phyloP scores from a whole-genome alignment of 2,797 vertebrate species.

The Luscinia luscinia region DNA sequence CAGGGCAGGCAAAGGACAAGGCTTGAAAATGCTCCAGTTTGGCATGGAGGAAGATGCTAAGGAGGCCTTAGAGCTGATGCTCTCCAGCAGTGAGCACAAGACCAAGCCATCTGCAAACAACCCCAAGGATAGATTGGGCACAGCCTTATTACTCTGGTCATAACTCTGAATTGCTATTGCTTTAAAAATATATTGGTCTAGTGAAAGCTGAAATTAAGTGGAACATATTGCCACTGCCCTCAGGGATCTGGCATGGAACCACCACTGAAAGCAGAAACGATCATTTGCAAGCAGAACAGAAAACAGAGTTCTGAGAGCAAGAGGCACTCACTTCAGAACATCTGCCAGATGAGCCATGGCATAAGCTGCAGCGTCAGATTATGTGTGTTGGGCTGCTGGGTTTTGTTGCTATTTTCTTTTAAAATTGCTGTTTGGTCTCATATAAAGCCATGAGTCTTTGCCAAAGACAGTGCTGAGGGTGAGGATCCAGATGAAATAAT shows the following conservation, averaged over 20 bases:
- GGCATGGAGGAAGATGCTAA: background rate
- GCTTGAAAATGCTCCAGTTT: background rate
- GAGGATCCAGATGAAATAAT: background rate
- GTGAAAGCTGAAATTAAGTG: conserved; percentile 16
- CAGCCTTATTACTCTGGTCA: background rate
- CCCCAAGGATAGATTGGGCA: background rate
- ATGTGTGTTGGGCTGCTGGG: background rate
- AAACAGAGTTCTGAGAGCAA: background rate
- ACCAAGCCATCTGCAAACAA: background rate
- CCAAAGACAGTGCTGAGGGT: background rate
- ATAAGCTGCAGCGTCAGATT: background rate
- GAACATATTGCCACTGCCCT: background rate
- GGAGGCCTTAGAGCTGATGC: accelerated
- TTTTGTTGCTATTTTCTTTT: conserved; percentile 20
- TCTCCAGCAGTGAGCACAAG: background rate
- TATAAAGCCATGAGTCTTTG: background rate
- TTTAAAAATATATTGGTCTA: conserved; percentile 1
- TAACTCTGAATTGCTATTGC: background rate
- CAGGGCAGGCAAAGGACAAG: background rate
- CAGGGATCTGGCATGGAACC: background rate
- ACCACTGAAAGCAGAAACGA: background rate
- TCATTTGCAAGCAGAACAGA: background rate
- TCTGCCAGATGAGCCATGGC: background rate
- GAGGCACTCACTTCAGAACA: background rate
- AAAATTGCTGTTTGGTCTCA: background rate